These are phyloP conservation scores for Columba livia DNA, from an alignment of 2,113 vertebrate species.

Conservation along the genomic window DNA sequence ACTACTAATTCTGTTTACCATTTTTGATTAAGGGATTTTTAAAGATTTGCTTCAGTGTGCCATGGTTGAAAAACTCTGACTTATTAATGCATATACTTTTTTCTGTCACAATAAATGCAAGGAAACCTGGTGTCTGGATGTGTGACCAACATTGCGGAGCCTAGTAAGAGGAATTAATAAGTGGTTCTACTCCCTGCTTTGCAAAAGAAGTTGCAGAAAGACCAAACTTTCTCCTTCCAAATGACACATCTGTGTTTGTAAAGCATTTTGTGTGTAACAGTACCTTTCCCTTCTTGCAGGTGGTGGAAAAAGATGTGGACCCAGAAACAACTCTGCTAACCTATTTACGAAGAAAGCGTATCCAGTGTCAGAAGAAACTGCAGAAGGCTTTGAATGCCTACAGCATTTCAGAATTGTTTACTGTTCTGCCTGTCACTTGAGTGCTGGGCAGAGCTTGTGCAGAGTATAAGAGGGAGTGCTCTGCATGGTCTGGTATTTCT, in stretches of 20 bases:
- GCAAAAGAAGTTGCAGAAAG: not conserved
- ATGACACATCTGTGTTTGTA: not conserved
- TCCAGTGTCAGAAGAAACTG: constrained; percentile 37
- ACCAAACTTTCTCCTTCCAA: not conserved
- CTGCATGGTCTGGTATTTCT: not conserved
- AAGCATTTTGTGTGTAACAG: not conserved
- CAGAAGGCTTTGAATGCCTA: not conserved
- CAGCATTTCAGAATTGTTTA: not conserved
- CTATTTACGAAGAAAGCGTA: constrained; percentile 90
- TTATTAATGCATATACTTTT: accelerated
- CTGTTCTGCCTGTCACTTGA: not conserved
- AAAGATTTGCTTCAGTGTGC: not conserved
- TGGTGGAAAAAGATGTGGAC: constrained; percentile 87
- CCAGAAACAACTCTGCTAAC: constrained; percentile 88
- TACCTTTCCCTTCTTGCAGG: constrained; percentile 71
- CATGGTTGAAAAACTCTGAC: not conserved
- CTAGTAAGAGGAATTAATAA: not conserved
- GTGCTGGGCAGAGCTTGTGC: not conserved
- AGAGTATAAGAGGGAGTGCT: not conserved
- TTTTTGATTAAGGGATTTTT: not conserved
- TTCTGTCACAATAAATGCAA: not conserved
- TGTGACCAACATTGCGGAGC: accelerated
- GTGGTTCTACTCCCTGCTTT: not conserved
- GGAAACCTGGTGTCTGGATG: not conserved
- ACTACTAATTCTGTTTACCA: not conserved